Evolutionary conservation across 2,797 vertebrate genomes (phyloP).

Genomic region (Sebastes reedi): DNA sequence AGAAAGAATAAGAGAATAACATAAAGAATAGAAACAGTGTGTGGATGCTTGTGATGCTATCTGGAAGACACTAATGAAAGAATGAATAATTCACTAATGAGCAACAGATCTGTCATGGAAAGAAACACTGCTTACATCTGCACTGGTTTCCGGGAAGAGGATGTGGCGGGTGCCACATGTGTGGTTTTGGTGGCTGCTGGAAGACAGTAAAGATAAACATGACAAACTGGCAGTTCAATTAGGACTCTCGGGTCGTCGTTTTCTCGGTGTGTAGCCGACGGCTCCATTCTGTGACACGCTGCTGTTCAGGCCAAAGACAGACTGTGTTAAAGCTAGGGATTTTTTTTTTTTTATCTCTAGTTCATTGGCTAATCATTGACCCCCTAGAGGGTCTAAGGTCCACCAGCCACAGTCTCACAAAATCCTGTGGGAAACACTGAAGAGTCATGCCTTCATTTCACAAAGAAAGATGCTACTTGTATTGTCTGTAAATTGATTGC

Average conservation of each 20-base stretch:
- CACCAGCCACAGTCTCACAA: neutral
- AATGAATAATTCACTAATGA: constrained; percentile 94
- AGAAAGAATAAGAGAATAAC: constrained; percentile 23
- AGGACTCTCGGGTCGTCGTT: constrained; percentile 64
- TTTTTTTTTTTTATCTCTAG: neutral
- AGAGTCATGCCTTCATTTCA: neutral
- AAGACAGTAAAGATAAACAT: constrained; percentile 82
- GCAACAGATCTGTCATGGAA: constrained; percentile 83
- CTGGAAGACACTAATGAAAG: constrained; percentile 86
- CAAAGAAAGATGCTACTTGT: neutral
- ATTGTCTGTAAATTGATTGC: neutral
- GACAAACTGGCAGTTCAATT: constrained; percentile 86
- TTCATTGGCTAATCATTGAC: neutral
- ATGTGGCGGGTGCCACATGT: constrained; percentile 48
- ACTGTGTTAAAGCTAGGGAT: constrained; percentile 63
- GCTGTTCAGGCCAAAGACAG: constrained; percentile 64
- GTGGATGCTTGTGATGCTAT: constrained; percentile 77
- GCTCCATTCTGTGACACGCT: constrained; percentile 43
- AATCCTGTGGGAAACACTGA: neutral
- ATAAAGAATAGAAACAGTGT: constrained; percentile 29
- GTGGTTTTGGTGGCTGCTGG: constrained; percentile 53
- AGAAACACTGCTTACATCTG: constrained; percentile 74
- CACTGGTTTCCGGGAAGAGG: constrained; percentile 64
- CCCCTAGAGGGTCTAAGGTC: neutral
- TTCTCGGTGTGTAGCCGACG: constrained; percentile 23